Conservation (phyloP, 2,888 invertebrate genomes). For the Hypomecis atomaria region DNA sequence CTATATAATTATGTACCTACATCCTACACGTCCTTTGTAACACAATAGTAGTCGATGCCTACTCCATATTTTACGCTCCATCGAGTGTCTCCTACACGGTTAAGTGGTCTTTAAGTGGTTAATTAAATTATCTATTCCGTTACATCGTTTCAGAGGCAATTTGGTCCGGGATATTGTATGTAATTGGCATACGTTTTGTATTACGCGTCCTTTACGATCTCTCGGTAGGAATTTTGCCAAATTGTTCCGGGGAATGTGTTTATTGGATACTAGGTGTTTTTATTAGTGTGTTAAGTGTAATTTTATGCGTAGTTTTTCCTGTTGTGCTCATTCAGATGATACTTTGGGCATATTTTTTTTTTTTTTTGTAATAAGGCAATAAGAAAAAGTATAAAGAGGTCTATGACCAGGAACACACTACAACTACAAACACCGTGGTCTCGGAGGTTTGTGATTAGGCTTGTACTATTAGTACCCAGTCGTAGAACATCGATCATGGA, state of each 20-base stretch:
- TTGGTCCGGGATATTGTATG: conserved; percentile 4
- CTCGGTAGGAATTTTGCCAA: conserved; percentile 6
- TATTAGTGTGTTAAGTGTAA: not conserved
- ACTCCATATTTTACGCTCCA: conserved; percentile 41
- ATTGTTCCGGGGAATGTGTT: not conserved
- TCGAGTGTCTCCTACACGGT: conserved; percentile 35
- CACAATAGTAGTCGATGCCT: conserved; percentile 23
- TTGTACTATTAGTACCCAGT: too few species aligned
- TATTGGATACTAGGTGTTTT: not conserved
- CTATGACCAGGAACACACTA: too few species aligned
- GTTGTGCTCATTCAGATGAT: too few species aligned
- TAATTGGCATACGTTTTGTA: conserved; percentile 23
- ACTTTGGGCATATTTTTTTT: too few species aligned
- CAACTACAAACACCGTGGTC: too few species aligned
- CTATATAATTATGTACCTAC: conserved; percentile 2
- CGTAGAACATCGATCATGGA: too few species aligned
- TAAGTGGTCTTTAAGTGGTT: conserved; percentile 47
- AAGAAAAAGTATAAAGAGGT: too few species aligned
- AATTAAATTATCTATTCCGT: conserved; percentile 50
- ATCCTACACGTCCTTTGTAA: conserved; percentile 24
- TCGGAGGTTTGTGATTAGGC: too few species aligned
- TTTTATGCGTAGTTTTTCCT: not conserved
- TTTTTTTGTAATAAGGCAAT: too few species aligned
- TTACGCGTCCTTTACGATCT: conserved; percentile 5
- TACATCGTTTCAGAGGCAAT: conserved; percentile 32